phyloP scores from a whole-genome alignment of 2,113 vertebrate genomes.

The Thermophis baileyi region DNA sequence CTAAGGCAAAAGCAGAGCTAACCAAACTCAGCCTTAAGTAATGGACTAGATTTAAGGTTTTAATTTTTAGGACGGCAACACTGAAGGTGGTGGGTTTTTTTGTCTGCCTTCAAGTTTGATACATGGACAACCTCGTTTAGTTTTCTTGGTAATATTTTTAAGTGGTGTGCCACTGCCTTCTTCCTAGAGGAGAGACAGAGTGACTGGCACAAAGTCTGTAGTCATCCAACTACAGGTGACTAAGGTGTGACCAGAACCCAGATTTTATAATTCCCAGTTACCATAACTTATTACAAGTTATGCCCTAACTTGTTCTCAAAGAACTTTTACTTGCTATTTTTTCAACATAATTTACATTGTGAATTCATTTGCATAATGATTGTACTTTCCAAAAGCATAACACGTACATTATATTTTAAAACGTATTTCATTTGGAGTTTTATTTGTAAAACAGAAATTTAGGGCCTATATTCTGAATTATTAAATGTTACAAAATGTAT shows the following conservation, averaged over 20 bases:
- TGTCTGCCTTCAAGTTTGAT: background rate
- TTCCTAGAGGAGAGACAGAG: background rate
- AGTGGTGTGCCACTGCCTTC: background rate
- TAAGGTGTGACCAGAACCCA: background rate
- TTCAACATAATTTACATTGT: background rate
- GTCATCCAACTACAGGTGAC: background rate
- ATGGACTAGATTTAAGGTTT: background rate
- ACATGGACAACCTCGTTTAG: background rate
- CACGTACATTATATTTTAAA: background rate
- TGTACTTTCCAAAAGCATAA: background rate
- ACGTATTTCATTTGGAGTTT: background rate
- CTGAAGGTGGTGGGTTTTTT: background rate
- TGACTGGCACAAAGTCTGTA: background rate
- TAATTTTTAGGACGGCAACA: background rate
- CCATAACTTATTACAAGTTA: too few species aligned
- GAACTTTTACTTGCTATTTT: background rate
- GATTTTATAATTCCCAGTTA: background rate
- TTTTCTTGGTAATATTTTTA: background rate
- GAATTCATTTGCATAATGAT: background rate
- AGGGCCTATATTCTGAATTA: background rate
- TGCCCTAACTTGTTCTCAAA: background rate
- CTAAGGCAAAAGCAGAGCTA: background rate
- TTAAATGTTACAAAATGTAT: background rate
- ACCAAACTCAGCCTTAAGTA: background rate
- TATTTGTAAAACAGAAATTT: background rate